Conservation (phyloP, 2,113 vertebrate genomes). For the Pyrgilauda ruficollis region DNA sequence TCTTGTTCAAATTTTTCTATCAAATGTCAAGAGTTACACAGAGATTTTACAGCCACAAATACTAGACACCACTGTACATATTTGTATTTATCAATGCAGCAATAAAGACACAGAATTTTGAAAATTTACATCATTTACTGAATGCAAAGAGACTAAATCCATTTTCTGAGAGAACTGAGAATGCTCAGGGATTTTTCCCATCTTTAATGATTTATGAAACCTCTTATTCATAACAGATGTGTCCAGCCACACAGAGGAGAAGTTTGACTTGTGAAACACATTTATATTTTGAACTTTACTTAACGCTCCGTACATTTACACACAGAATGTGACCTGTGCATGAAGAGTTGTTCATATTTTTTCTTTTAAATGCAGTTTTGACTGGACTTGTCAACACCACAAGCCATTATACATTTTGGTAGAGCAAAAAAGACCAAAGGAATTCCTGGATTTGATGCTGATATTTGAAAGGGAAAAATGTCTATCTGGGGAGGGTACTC, state of each 20-base stretch:
- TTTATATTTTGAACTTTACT: neutral
- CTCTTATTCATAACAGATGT: constrained; percentile 20
- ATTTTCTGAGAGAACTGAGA: neutral
- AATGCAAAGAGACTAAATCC: neutral
- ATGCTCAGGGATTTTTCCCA: neutral
- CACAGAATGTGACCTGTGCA: constrained; percentile 17
- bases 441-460: constrained; percentile 23
- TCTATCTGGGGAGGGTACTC: neutral
- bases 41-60: neutral
- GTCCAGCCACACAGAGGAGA: neutral
- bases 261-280: neutral
- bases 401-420: neutral
- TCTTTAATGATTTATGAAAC: neutral
- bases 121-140: neutral
- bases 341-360: neutral
- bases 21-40: neutral
- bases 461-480: neutral
- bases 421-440: neutral
- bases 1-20: neutral
- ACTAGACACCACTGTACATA: neutral
- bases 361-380: constrained; percentile 9
- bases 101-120: neutral
- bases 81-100: neutral
- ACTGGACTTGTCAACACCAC: neutral
- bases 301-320: neutral